Conservation (phyloP, 2,113 vertebrate species). For the Sialia sialis region DNA sequence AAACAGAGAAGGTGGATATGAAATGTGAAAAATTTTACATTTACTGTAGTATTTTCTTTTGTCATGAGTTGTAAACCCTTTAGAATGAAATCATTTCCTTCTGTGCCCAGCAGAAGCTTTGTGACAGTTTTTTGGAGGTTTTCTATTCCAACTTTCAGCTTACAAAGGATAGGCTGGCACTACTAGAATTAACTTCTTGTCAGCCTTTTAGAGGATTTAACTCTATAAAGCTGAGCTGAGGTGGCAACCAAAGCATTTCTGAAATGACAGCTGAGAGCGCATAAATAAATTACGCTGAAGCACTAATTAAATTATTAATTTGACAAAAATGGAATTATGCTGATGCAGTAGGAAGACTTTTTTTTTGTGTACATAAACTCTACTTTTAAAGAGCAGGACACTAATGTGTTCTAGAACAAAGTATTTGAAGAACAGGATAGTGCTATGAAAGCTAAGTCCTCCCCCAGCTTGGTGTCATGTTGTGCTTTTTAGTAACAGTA, state of each 20-base stretch:
- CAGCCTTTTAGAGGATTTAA: not conserved
- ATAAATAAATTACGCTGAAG: not conserved
- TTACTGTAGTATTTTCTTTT: not conserved
- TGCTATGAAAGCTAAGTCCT: not conserved
- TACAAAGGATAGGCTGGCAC: not conserved
- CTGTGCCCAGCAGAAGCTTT: not conserved
- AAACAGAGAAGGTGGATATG: not conserved
- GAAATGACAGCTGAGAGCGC: not conserved
- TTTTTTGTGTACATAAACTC: not conserved
- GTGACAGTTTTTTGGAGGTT: not conserved
- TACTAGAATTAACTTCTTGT: not conserved
- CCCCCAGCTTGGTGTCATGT: fast-evolving
- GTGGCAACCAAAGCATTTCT: not conserved
- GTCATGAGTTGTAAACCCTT: not conserved
- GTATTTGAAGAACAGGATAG: not conserved
- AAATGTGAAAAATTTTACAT: not conserved
- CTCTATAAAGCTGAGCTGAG: not conserved
- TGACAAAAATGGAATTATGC: not conserved
- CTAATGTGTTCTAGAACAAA: not conserved
- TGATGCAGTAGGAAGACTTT: not conserved
- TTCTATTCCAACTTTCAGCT: not conserved
- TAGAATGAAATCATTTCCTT: not conserved
- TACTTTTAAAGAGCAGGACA: not conserved
- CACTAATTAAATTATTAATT: not conserved
- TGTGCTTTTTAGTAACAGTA: not conserved